These are phyloP conservation scores for Mastomys coucha DNA, from an alignment of 2,113 vertebrate species.

Conservation along the genomic window DNA sequence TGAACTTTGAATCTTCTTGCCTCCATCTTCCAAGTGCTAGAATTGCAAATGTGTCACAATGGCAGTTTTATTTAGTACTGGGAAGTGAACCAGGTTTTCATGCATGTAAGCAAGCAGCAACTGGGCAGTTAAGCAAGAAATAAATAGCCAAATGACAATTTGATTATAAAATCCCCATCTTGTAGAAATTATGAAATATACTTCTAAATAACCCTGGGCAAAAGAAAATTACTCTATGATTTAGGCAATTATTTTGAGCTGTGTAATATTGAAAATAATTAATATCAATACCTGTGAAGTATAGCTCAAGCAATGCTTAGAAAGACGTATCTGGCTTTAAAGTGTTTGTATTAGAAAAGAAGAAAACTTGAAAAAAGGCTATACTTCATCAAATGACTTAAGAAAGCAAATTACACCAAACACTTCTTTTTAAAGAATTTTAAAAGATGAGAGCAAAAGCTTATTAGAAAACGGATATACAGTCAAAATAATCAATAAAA, in stretches of 20 bases:
- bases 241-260: slow-evolving; percentile 23
- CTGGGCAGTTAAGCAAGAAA: slow-evolving; percentile 11
- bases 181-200: slow-evolving; percentile 18
- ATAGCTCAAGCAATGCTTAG: background rate
- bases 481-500: background rate
- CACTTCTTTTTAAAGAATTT: background rate
- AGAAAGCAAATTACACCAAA: slow-evolving; percentile 21
- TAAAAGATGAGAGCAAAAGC: background rate
- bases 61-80: background rate
- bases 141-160: slow-evolving; percentile 40
- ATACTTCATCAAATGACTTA: slow-evolving; percentile 21
- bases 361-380: background rate
- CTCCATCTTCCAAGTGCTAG: background rate
- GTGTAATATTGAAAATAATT: slow-evolving; percentile 43
- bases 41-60: background rate
- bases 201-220: background rate
- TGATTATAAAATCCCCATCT: background rate
- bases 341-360: background rate
- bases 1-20: background rate
- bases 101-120: background rate
- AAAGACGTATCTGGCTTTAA: background rate
- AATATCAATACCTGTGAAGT: background rate
- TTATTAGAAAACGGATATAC: background rate
- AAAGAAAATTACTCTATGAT: background rate
- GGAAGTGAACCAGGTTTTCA: background rate